phyloP scores from a whole-genome alignment of 2,113 vertebrate species.

The Dicaeum eximium region DNA sequence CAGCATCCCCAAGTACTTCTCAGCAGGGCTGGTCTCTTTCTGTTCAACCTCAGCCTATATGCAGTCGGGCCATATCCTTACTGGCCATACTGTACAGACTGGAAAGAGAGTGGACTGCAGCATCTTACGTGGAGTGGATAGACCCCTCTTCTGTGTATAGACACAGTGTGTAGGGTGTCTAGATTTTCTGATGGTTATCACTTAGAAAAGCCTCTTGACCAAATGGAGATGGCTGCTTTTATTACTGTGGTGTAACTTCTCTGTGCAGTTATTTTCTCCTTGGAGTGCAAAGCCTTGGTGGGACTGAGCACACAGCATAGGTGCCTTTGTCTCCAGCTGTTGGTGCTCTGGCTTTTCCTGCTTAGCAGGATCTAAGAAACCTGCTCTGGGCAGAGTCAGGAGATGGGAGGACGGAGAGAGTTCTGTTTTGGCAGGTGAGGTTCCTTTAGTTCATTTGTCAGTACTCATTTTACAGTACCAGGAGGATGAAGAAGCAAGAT shows the following conservation, averaged over 20 bases:
- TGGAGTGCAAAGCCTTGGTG: fast-evolving
- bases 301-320: fast-evolving
- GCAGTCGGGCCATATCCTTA: fast-evolving
- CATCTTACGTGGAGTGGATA: neutral
- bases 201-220: neutral
- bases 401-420: neutral
- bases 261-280: neutral
- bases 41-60: neutral
- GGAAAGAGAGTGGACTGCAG: neutral
- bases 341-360: neutral
- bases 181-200: neutral
- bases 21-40: neutral
- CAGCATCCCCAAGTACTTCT: neutral
- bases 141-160: neutral
- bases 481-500: neutral
- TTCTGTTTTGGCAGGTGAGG: neutral
- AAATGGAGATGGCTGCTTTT: neutral
- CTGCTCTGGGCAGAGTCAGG: neutral
- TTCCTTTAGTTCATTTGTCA: neutral
- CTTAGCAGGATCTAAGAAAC: neutral
- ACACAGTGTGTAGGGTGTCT: neutral
- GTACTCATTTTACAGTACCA: neutral
- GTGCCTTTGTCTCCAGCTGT: neutral
- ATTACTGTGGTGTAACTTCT: neutral
- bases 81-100: too few species aligned